Evolutionary conservation across 2,797 vertebrate genomes (phyloP), one percentile per base, ranked within the genome.

Genomic region (Todus mexicanus): DNA sequence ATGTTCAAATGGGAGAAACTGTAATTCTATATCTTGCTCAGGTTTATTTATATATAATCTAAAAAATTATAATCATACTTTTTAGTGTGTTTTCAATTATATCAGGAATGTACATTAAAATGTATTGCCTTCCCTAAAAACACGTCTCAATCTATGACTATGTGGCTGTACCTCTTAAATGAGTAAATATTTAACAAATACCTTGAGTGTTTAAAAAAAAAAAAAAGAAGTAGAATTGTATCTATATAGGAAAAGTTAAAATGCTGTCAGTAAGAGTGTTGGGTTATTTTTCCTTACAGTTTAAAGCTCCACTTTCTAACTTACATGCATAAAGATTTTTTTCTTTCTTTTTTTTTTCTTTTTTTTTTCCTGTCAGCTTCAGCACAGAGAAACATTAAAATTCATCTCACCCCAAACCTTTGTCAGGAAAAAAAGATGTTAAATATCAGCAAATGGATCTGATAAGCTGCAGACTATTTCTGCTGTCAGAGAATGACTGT

Each of bases 371-470:
- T 92, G 95, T 97, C 96, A 97, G 95, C 96, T 97, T 97, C 91
- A 96, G 93, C 85, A 84, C 90, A 93, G 96, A 97, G 94, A 94
- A 97, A 94, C 94, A 97, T 97, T 97, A 97, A 97, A 97, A 97
- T 97, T 97, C 94, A 97, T 96, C 96, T 95, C 94, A 96, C 93
- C 92, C 82, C 54, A 97, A 97, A 96, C 93, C 93, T 96, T 96
- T 96, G 96, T 96, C 94, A n/a, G 89, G 91, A 92, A 94, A 92
- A 97, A 96, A 97, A 96, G 96, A 97, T 95, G 97, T 97, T 97
- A 97, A 98, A 97, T 98, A 98, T 97, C 96, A 97, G 97, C 96
- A 96, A 98, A 97, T 97, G 97, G 96, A 97, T 97, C 97, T 97
- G 97, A 97, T 98, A 97, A 96, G 96, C 96, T 97, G 96, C 96